Base-by-base conservation (phyloP, 2,888 invertebrate species). In the Hydriomena furcata region DNA sequence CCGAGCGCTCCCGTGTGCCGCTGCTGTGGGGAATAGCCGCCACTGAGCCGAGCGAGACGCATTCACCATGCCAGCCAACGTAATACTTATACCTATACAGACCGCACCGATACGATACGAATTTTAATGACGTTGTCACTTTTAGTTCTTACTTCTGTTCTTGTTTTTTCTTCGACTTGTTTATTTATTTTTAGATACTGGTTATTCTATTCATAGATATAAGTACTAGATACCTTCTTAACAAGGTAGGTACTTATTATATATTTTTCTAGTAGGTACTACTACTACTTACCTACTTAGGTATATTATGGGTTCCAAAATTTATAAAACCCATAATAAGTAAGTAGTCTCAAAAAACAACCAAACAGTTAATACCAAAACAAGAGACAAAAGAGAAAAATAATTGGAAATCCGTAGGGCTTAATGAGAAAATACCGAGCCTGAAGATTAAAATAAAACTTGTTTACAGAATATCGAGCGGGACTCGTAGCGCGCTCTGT, bases 401-500 rank as follows among this genome's bases (percentile, higher is more conserved):
- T 17, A 31, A 7, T n/a, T 17, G 5, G n/a, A 12, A 12, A 17
- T 5, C 7, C n/a, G n/a, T n/a, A n/a, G 12, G 42, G 31, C 23
- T 12, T 43, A 41, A 43, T 47, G 44, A 72, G 76, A 79, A 81
- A 84, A 78, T 68, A 63, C 52, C 67, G 60, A 71, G 73, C 69
- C 65, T 70, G 68, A 58, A 61, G 71, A 76, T 84, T 81, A 84
- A 84, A 85, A 83, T 81, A 80, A 82, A 79, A 76, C 73, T 86
- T 87, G 86, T 88, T 88, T 88, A 88, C 88, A 89, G 88, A 75
- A 86, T 89, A 90, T 89, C 80, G 88, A 87, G 76, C 88, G 84
- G 77, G 81, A 81, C 84, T 67, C 56, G 84, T 86, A 76, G 88
- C 88, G 88, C 86, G 57, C 87, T 90, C 90, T 88, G 72, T 79